Percentiles rank a stretch among this genome's conserved stretches.
Conservation (phyloP, 1,140 invertebrate species). For the Augochlora pura region DNA sequence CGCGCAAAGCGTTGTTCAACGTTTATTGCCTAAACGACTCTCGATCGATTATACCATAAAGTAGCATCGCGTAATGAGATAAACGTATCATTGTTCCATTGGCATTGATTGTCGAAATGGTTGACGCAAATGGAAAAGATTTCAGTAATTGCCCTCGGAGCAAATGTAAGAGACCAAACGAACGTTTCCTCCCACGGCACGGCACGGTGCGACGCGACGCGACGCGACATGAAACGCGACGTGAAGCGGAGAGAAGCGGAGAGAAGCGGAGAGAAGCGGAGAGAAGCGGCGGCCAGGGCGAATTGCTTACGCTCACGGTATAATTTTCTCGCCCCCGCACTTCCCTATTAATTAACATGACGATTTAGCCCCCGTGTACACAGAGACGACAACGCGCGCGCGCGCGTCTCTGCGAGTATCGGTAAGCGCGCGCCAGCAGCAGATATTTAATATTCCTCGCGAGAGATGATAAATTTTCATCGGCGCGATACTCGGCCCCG, state of each 20-base stretch:
- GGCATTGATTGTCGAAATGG: constrained; percentile 48
- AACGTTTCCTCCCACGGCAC: constrained; percentile 38
- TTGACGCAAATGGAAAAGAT: constrained; percentile 40
- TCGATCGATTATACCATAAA: constrained; percentile 31
- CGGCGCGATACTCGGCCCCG: not conserved
- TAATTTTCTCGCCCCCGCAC: constrained; percentile 63
- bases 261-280: too few relatives aligned
- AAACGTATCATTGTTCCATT: constrained; percentile 48
- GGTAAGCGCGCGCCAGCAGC: too few relatives aligned
- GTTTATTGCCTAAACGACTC: constrained; percentile 29
- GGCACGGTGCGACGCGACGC: too few relatives aligned
- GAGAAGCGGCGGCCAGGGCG: not conserved
- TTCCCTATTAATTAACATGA: constrained; percentile 68
- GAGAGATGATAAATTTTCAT: constrained; percentile 2
- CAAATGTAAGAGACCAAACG: constrained; percentile 43
- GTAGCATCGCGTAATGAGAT: constrained; percentile 40
- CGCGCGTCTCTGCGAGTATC: not conserved
- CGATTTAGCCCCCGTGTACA: constrained; percentile 17
- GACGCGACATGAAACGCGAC: too few relatives aligned
- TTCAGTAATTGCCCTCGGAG: constrained; percentile 33
- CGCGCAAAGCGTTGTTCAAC: not conserved
- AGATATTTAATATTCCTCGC: constrained; percentile 17
- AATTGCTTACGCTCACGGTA: constrained; percentile 47
- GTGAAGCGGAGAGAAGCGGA: too few relatives aligned
- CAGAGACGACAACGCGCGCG: not conserved